These are phyloP conservation scores for Onychostoma macrolepis DNA, from an alignment of 2,113 vertebrate species.

Conservation along the genomic window DNA sequence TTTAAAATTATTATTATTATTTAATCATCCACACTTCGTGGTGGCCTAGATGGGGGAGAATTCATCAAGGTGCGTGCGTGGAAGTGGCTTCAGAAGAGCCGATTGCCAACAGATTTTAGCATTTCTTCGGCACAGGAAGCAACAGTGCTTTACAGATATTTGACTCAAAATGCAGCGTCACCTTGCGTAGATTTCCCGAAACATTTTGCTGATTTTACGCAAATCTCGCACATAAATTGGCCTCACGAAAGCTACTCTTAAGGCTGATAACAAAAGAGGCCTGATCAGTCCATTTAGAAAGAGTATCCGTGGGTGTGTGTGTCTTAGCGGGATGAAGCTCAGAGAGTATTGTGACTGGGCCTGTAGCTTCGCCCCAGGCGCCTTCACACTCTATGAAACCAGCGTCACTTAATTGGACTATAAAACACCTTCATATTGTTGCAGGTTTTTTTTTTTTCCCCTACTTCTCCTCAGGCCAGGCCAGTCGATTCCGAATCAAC, in stretches of 20 bases:
- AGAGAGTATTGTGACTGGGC: slow-evolving; percentile 68
- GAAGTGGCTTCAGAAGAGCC: not conserved
- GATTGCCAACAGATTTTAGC: not conserved
- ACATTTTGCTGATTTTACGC: not conserved
- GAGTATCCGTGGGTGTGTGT: slow-evolving; percentile 40
- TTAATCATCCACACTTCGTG: slow-evolving; percentile 32
- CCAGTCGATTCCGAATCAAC: slow-evolving; percentile 65
- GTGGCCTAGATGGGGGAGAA: slow-evolving; percentile 71
- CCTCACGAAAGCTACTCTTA: slow-evolving; percentile 65
- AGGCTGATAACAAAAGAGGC: slow-evolving; percentile 65
- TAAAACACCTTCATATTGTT: slow-evolving; percentile 77
- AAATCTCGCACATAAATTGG: slow-evolving; percentile 62
- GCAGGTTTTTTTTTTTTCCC: slow-evolving; percentile 11
- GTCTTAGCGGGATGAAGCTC: slow-evolving; percentile 32
- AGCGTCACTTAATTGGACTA: slow-evolving; percentile 79
- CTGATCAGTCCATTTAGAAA: slow-evolving; percentile 72
- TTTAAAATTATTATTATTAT: slow-evolving; percentile 5
- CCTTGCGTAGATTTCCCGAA: not conserved
- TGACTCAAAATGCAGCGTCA: no score
- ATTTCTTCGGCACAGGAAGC: not conserved
- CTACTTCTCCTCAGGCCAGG: slow-evolving; percentile 34
- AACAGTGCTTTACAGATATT: not conserved
- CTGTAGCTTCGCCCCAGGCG: slow-evolving; percentile 73
- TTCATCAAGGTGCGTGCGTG: slow-evolving; percentile 20
- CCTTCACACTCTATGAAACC: slow-evolving; percentile 66